Evolutionary conservation across 2,888 invertebrate genomes (phyloP), one percentile per base, ranked within the genome.

Genomic region (Digitonthophagus gazella): DNA sequence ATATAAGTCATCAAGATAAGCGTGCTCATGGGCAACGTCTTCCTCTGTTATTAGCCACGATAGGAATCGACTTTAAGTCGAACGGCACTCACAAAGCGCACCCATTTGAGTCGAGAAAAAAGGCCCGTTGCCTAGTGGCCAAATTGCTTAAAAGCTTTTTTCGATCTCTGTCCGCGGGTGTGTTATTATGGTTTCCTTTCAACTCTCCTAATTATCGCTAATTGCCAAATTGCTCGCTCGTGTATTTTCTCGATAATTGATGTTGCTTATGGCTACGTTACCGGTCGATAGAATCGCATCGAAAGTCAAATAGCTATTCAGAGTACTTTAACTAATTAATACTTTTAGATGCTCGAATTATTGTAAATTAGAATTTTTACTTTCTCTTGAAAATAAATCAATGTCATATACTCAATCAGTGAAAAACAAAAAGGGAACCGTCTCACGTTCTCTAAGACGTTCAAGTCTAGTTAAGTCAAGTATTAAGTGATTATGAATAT

Each of bases 221-320:
- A 44, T 44, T 44, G 11, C 28, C 28, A 44, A 44, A 44, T 44
- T 44, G 28, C 28, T 44, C 28, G 28, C 28, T 44, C 28, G 28
- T 44, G 28, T 11, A 44, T 44, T 44, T 44, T 44, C 28, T 44
- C 6, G 68, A 68, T 70, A 71, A 65, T 65, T 67, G 70, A 68
- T 70, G 64, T 57, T 66, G 68, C 71, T 67, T 69, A 73, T 72
- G 72, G 68, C 75, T 71, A 74, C 73, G 75, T 76, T 75, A 75
- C 68, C 71, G 70, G 71, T 72, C 66, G 70, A 44, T 44, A 8
- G 6, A 8, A 44, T 44, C 28, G 28, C 11, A 11, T 44, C 11
- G 6, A 44, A 11, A 44, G 16, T 20, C n/a, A 61, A 61, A 61
- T 61, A 18, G n/a, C 18, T 19, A 15, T 20, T 20, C 61, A 15